Percentiles rank a stretch among this genome's conserved stretches.
phyloP scores from a whole-genome alignment of 2,888 invertebrate species.

The Thecophora atra region DNA sequence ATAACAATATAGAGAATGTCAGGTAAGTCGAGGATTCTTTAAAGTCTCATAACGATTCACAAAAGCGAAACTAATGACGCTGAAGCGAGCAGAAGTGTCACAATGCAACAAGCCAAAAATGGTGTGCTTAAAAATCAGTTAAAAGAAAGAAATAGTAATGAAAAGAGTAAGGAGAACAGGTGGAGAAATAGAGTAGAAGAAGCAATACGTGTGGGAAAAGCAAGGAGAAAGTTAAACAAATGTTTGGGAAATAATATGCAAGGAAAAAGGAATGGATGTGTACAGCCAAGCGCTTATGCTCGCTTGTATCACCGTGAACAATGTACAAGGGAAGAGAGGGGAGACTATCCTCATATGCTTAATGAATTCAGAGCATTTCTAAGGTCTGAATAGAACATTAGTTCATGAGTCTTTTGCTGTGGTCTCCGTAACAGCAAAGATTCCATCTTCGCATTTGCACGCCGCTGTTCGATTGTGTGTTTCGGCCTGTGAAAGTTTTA shows the following conservation, averaged over 20 bases:
- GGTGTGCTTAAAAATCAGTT: not conserved
- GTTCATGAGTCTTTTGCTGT: not conserved
- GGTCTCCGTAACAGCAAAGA: not conserved
- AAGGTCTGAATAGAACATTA: too few species aligned
- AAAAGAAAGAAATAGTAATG: not conserved
- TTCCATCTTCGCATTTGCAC: not conserved
- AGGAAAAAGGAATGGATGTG: not conserved
- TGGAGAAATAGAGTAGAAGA: too few species aligned
- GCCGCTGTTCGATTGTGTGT: not conserved
- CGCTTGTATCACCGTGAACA: too few species aligned
- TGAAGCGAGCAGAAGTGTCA: constrained; percentile 46
- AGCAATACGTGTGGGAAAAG: too few species aligned
- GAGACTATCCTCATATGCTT: too few species aligned
- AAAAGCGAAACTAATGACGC: constrained; percentile 16
- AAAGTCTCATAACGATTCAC: not conserved
- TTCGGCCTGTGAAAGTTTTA: constrained; percentile 8
- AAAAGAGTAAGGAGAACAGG: not conserved
- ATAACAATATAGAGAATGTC: constrained; percentile 25
- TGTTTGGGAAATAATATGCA: too few species aligned
- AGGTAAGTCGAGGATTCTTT: not conserved
- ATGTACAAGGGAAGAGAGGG: too few species aligned
- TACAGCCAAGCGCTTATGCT: too few species aligned
- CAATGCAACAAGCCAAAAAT: constrained; percentile 4
- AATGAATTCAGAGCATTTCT: too few species aligned
- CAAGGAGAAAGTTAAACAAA: too few species aligned